These are phyloP conservation scores for Drosophila niveifrons DNA, from an alignment of 2,888 invertebrate genomes.

Conservation along the genomic window DNA sequence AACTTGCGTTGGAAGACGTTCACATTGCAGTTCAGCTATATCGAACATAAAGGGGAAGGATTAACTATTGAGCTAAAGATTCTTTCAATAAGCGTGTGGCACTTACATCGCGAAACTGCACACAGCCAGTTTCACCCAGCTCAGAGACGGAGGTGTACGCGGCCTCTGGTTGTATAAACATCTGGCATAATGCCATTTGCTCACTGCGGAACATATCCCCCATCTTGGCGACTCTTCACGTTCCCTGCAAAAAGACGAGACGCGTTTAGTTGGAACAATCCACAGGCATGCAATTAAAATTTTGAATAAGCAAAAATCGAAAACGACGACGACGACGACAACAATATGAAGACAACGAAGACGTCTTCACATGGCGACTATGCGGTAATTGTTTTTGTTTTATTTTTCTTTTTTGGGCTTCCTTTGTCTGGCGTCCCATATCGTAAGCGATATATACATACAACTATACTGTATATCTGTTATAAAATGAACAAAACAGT, in stretches of 20 bases:
- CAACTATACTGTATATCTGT: slow-evolving; percentile 10
- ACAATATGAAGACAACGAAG: slow-evolving; percentile 10
- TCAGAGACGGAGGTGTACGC: slow-evolving; percentile 98
- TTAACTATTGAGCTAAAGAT: background rate
- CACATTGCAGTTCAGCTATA: slow-evolving; percentile 91
- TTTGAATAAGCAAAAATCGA: slow-evolving; percentile 42
- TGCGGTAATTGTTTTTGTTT: slow-evolving; percentile 35
- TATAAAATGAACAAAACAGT: slow-evolving; percentile 28
- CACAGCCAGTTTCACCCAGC: slow-evolving; percentile 96
- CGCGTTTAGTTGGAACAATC: slow-evolving; percentile 49
- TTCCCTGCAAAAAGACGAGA: slow-evolving; percentile 56
- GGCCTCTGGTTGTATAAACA: slow-evolving; percentile 98
- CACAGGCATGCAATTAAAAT: slow-evolving; percentile 76
- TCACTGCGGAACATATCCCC: slow-evolving; percentile 95
- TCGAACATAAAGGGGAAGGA: background rate
- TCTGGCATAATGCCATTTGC: slow-evolving; percentile 96
- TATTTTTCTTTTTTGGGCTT: slow-evolving; percentile 35
- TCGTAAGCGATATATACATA: slow-evolving; percentile 16
- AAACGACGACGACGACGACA: slow-evolving; percentile 21
- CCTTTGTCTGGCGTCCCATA: slow-evolving; percentile 43
- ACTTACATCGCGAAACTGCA: slow-evolving; percentile 98
- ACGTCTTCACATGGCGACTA: slow-evolving; percentile 21
- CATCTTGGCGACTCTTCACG: slow-evolving; percentile 86
- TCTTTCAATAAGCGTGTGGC: background rate
- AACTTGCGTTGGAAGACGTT: slow-evolving; percentile 95